Evolutionary conservation across 2,797 vertebrate genomes (phyloP).

Genomic region (Dermochelys coriacea): DNA sequence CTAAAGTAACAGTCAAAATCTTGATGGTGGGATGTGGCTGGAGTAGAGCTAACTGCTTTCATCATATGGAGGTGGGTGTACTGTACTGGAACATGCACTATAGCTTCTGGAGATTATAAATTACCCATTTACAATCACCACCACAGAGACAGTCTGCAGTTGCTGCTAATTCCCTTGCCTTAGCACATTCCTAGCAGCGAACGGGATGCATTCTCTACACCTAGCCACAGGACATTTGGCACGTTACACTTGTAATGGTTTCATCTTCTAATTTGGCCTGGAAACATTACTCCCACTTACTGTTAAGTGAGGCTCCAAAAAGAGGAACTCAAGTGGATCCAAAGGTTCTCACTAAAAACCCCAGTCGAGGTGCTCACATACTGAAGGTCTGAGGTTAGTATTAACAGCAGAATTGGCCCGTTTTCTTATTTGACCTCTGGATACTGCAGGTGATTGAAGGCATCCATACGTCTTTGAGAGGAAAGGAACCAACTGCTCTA

Average conservation of each 20-base stretch:
- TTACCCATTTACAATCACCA: conserved; percentile 2
- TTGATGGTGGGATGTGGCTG: background rate
- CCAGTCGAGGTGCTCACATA: background rate
- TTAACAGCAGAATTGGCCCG: background rate
- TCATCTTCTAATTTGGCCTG: background rate
- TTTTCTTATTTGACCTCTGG: background rate
- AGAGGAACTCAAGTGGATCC: background rate
- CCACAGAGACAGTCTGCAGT: conserved; percentile 41
- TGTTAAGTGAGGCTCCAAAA: background rate
- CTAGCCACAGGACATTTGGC: background rate
- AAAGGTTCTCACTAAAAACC: background rate
- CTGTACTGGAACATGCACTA: background rate
- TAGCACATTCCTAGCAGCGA: background rate
- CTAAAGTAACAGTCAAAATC: conserved; percentile 10
- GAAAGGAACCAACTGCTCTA: background rate
- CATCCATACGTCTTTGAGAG: conserved; percentile 3
- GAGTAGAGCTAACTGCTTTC: background rate
- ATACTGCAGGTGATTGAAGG: background rate
- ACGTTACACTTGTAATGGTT: conserved; percentile 2
- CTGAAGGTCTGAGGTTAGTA: background rate
- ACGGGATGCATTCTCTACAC: background rate
- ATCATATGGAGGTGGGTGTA: no score
- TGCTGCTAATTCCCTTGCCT: conserved; percentile 17
- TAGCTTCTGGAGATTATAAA: background rate
- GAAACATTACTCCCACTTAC: background rate